Evolutionary conservation across 1,140 invertebrate species (phyloP), one percentile per base, ranked within the genome.

Genomic region (Maconellicoccus hirsutus): DNA sequence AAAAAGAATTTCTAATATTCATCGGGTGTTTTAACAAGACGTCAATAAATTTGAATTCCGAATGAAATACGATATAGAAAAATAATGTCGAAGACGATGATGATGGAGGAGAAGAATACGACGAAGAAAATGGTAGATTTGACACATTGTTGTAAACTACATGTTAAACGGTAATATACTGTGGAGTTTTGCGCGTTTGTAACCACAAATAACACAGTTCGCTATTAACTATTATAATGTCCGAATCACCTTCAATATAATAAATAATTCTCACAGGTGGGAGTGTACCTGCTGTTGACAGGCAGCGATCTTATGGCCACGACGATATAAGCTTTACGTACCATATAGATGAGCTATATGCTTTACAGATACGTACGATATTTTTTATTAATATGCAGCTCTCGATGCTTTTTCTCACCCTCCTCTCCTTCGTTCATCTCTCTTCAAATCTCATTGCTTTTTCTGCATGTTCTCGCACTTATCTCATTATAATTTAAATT

Each of bases 191-290:
- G 61, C 25, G 16, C 21, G 22, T 22, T 25, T 66, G 61, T 66
- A 66, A 26, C 61, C 61, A 66, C 25, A 66, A 66, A 66, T 52
- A 66, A 23, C 16, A 59, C 61, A 26, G 61, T 66, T 66, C 25
- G 61, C 61, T 66, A 25, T 66, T 66, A 23, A 66, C 61, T 26
- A 66, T 66, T 66, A 26, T 66, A 66, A 66, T 66, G 61, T 66
- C 25, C 25, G 25, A 66, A 66, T 66, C 61, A 66, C 61, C 61
- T 66, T 66, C 61, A 66, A 66, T 66, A 26, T 22, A 26, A 66
- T 66, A 66, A 66, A 66, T 66, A 66, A 66, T 66, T 52, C 61
- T 23, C 61, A 66, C 61, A 66, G 61, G 61, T 66, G 61, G 61
- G 61, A 66, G 61, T 66, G 42, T 52, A 52, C 42, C 42, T 52